Base-by-base conservation (phyloP, 2,113 vertebrate genomes). In the Upupa epops region DNA sequence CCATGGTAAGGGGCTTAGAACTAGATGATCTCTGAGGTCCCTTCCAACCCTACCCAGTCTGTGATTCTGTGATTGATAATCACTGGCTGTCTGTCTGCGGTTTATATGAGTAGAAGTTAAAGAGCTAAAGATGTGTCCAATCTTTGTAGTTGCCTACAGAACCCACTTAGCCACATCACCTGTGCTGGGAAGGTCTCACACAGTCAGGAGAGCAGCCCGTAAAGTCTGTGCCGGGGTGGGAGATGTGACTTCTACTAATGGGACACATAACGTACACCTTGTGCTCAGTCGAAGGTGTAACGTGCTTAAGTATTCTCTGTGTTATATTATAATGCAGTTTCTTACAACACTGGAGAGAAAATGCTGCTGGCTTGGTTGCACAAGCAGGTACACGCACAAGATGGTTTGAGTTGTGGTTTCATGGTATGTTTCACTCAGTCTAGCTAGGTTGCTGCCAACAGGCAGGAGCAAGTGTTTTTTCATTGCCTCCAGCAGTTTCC, bases 301-400 rank as follows among this genome's bases (percentile, higher is more conserved):
- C 36, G 20, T 4, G 60, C 49, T 7, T 3, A 13, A 60, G 9
- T 21, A 1, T 5, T 21, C 11, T 55, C 8, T 16, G 4, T 24
- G 2, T 36, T 84, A 45, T 0, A 2, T 16, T 65, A 31, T 19
- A 46, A 24, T 40, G 76, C 3, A 52, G 8, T 31, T 17, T 31
- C 40, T 61, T 49, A 71, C 36, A 40, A 37, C 12, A 32, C 40
- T 42, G 40, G 40, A 42, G 40, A 15, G 40, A 17, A 63, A 65
- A 21, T 8, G 2, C 21, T 26, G 1, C 31, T 0, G 22, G 34
- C 26, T 22, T 22, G 66, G 25, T 19, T 34, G 36, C 13, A 32
- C 42, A 49, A 9, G 0, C 54, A 52, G 56, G 1, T 17, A 58
- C 6, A 1, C 12, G 24, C 6, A 1, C 11, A 17, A 45, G 68